Base-by-base conservation (phyloP, 2,888 invertebrate species). In the Latrodectus elegans region DNA sequence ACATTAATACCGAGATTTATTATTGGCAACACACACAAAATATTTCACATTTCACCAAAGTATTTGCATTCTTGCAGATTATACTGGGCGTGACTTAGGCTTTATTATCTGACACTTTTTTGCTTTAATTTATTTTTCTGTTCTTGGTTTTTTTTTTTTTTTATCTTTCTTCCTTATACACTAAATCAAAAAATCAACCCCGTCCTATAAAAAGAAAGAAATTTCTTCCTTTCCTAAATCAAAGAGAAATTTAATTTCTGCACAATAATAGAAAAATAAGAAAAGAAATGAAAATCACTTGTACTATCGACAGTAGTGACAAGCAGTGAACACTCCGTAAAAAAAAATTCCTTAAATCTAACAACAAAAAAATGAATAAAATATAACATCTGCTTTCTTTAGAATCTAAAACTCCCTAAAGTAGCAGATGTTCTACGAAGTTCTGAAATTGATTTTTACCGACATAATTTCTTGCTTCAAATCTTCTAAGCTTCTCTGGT, bases 301-400 rank as follows among this genome's bases (percentile, higher is more conserved):
- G 12, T n/a, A 12, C 68, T 38, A 38, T 38, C 38, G 38, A 38
- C 38, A 38, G 38, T 38, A 38, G 38, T 38, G 38, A 38, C 38
- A 38, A 38, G 38, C 38, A 38, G 38, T 38, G 38, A 38, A 38
- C 38, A 38, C 4, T 6, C 6, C 4, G 38, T 38, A 6, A 38
- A 38, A 38, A 38, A 38, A 38, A 38, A 38, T 6, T 6, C 38
- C 38, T 38, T 38, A 38, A 38, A 38, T 38, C 38, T 38, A 60
- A n/a, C 15, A 60, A 60, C 14, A 60, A 53, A 64, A 81, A 74
- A 67, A 81, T 74, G 81, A 74, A 73, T 81, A 74, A 81, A 81
- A 81, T 81, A 81, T 74, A 73, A 81, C 81, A 81, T 81, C 81
- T 81, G 71, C 81, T 81, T 81, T 81, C 81, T 68, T 81, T 81